Conservation (phyloP, 2,113 vertebrate genomes). For the Trinectes maculatus region DNA sequence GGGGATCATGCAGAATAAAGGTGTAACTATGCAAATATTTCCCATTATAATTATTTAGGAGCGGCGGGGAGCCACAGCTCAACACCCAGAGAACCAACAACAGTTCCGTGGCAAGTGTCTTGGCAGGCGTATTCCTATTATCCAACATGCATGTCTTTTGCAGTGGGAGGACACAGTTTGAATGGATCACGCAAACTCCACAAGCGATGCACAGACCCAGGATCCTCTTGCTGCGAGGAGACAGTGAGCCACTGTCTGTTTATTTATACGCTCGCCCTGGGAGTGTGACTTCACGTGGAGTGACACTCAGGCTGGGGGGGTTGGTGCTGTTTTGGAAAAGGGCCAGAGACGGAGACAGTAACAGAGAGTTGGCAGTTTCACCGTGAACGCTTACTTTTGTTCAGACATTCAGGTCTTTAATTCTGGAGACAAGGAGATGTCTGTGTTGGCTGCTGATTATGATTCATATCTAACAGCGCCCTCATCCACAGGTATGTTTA, state of each 20-base stretch:
- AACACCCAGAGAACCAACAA: conserved; percentile 3
- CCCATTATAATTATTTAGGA: conserved; percentile 30
- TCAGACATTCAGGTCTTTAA: conserved; percentile 39
- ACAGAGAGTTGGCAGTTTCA: conserved; percentile 36
- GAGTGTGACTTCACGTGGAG: conserved; percentile 58
- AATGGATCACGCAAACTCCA: conserved; percentile 13
- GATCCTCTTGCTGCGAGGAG: conserved; percentile 27
- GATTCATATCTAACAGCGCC: conserved; percentile 23
- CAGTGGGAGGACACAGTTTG: conserved; percentile 29
- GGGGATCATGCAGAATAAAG: conserved; percentile 2
- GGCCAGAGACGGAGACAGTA: conserved; percentile 17
- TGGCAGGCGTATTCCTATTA: conserved; percentile 23
- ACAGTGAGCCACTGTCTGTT: conserved; percentile 46
- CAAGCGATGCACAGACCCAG: conserved; percentile 9
- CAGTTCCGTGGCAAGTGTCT: conserved; percentile 20
- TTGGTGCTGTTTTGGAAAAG: conserved; percentile 30
- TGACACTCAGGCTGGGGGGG: conserved; percentile 4
- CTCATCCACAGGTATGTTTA: not conserved
- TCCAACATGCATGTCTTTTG: conserved; percentile 11
- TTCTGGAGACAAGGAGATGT: conserved; percentile 9
- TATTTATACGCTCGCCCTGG: conserved; percentile 53
- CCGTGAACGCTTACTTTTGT: conserved; percentile 30
- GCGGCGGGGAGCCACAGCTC: conserved; percentile 13
- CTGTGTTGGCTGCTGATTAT: conserved; percentile 11
- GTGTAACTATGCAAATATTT: conserved; percentile 18